Percentiles rank a stretch among this genome's conserved stretches.
These are phyloP conservation scores for Cnemophilus loriae DNA, from an alignment of 2,113 vertebrate species.

Conservation along the genomic window DNA sequence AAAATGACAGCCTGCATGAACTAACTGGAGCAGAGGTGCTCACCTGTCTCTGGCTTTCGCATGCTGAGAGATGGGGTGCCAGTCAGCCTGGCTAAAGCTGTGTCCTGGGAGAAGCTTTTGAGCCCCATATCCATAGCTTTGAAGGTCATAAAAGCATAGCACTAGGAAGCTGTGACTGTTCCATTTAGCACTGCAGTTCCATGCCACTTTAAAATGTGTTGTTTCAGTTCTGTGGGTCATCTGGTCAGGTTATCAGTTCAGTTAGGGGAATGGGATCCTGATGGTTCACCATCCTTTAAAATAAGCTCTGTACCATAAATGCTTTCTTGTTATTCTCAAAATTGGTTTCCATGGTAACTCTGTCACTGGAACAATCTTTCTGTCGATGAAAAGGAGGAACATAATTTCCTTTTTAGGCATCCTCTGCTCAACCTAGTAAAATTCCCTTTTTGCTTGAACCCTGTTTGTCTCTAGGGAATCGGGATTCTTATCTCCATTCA, in stretches of 20 bases:
- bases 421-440: neutral
- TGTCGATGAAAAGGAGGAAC: constrained; percentile 1
- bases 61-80: accelerated
- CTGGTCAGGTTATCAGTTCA: neutral
- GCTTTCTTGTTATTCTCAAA: constrained; percentile 4
- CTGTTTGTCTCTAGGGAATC: neutral
- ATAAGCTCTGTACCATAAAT: neutral
- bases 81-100: neutral
- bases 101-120: neutral
- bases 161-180: neutral
- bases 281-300: neutral
- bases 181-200: neutral
- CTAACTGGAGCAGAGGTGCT: neutral
- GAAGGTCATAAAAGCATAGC: neutral
- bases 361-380: neutral
- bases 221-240: neutral
- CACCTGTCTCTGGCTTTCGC: neutral
- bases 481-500: neutral
- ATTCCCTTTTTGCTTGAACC: neutral
- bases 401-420: constrained; percentile 19
- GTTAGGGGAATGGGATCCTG: neutral
- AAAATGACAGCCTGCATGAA: neutral
- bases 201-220: neutral
- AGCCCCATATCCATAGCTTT: neutral
- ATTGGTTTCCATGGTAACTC: constrained; percentile 23